These are phyloP conservation scores for Nymphicus hollandicus DNA, from an alignment of 2,113 vertebrate species.

Conservation along the genomic window DNA sequence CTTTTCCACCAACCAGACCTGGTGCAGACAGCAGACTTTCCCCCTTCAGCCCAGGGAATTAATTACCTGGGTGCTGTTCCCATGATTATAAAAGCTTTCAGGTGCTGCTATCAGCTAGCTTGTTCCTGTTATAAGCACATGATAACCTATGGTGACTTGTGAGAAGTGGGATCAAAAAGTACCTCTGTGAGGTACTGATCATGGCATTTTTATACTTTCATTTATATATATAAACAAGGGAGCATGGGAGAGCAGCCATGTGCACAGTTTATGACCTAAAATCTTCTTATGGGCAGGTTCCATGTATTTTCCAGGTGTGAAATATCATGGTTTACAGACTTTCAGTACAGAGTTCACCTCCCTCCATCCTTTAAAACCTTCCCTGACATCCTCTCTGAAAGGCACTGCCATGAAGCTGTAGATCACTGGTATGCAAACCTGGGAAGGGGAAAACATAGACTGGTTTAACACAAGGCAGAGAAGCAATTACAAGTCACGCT, in stretches of 20 bases:
- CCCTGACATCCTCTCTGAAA: neutral
- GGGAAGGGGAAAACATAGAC: neutral
- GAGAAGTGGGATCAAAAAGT: neutral
- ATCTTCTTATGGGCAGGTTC: neutral
- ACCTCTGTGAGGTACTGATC: neutral
- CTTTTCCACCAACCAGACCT: neutral
- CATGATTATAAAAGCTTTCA: neutral
- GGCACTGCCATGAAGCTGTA: neutral
- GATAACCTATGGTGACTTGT: neutral
- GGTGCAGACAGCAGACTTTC: neutral
- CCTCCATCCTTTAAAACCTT: neutral
- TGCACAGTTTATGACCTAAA: neutral
- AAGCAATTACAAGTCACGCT: neutral
- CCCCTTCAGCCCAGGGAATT: neutral
- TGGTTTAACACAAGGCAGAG: neutral
- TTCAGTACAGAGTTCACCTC: neutral
- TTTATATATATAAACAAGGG: neutral
- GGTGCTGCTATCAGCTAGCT: neutral
- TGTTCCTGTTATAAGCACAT: neutral
- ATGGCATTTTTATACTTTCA: neutral
- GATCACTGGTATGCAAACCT: fast-evolving
- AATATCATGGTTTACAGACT: neutral
- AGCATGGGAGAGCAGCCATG: neutral
- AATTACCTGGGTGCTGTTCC: neutral
- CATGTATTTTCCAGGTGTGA: neutral